Evolutionary conservation across 2,888 invertebrate genomes (phyloP), one percentile per base, ranked within the genome.

Genomic region (Margaritifera margaritifera): DNA sequence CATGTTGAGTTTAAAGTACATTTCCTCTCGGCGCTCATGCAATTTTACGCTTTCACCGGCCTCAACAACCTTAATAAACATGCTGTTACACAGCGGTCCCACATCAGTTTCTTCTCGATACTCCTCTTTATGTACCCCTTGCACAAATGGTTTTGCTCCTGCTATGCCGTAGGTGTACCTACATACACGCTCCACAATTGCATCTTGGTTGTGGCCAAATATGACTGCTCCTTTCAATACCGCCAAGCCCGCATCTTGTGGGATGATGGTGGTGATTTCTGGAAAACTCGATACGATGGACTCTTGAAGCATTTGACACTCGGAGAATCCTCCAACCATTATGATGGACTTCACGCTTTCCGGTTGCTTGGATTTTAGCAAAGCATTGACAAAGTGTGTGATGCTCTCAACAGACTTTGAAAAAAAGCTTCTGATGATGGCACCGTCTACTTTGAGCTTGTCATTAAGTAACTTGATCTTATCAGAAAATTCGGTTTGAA

Each of bases 151-250:
- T 55, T 68, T 66, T 62, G 71, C 62, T 52, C 70, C 63, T 2
- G 71, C 70, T 24, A 77, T 71, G 5, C 77, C 77, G 62, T 77
- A 77, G 0, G 77, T 77, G 51, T 64, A 69, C 50, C 68, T 67
- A 62, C 78, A 75, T 11, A 70, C 62, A 19, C 78, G 60, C 1
- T 75, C 63, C 6, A 66, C 53, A 24, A 78, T 71, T 8, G 68
- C 70, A 51, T 57, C 64, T 4, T 68, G 64, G n/a, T 74, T 55
- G 19, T 71, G 73, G 15, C 78, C 78, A 54, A 66, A 72, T n/a
- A 72, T 60, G 3, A 74, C 73, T 6, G 78, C 78, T 50, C 78
- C 78, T 60, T 66, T 71, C 6, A 78, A 54, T 1, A 78, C 73
- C 1, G 69, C 78, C 1, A 61, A 51, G 1, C 69, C 59, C 22